Evolutionary conservation across 92 coral and sea anemone species (phyloP), one percentile per base, ranked within the genome.

Genomic region (Parazoanthus atlanticus): DNA sequence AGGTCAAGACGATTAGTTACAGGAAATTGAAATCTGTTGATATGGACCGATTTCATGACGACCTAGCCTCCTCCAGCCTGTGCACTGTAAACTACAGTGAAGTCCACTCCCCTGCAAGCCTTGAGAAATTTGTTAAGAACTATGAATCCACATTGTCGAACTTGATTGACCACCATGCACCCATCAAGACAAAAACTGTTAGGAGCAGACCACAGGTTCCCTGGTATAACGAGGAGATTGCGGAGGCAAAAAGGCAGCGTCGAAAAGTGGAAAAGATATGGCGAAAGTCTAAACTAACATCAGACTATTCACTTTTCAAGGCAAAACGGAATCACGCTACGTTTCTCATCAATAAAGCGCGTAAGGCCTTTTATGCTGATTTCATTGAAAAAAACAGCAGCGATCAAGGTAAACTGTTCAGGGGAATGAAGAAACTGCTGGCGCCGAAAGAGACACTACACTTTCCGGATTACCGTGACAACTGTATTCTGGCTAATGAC

Each of bases 401-500:
- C 75, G 75, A 70, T 28, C 38, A 36, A 36, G 38, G 38, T 36
- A 36, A 36, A 36, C 4, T 72, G 76, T 72, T 72, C 76, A 72
- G 76, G 76, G 38, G 38, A 36, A 36, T 36, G 38, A 36, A 36
- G 38, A 36, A 36, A 36, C 38, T 36, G 38, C 38, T 36, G 38
- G 38, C 38, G 38, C 38, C 38, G 38, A 36, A 15, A 43, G 49
- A 43, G 8, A 43, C 0, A 6, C 12, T 43, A 6, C 12, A 6
- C 49, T 43, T 43, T 43, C 49, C 49, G 8, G 49, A 9, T 43
- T 43, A 43, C 12, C 12, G 12, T 6, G 49, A 43, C 9, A 43
- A 43, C 49, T 6, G 46, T 30, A 82, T 80, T 82, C 85, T 91
- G 34, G 93, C 93, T 64, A 65, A 84, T 67, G 91, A 91, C 83